Base-by-base conservation (phyloP, 2,113 vertebrate species). In the Ceratotherium simum region DNA sequence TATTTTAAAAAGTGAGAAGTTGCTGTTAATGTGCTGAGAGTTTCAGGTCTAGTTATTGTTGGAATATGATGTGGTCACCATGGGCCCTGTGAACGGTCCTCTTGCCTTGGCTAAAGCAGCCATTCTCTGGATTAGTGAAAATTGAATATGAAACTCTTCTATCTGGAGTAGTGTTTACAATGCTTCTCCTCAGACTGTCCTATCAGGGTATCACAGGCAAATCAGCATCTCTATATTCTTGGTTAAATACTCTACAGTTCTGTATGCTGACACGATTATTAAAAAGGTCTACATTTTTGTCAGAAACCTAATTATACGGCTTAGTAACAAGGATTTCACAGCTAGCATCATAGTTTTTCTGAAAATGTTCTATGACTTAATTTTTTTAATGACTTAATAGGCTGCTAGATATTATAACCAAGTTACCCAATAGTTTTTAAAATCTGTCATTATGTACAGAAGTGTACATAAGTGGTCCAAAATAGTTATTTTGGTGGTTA, bases 251-350 rank as follows among this genome's bases (percentile, higher is more conserved):
- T 31, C 96, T 72, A 86, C 67, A 98, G 69, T 96, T 98, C 84
- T 82, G 25, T 82, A 5, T 86, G 67, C 39, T 64, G 90, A 95
- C 48, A 60, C 23, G 94, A 84, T 95, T 85, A 96, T 95, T 95
- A 96, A n/a, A 93, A 98, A 97, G 25, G 6, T 51, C 85, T 96
- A 94, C 81, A 23, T 97, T 97, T 92, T 95, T 98, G 96, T 96
- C 91, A 97, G 95, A 98, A 97, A 80, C 54, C 46, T 72, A 97
- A 97, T 95, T 76, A 78, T 94, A 96, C 82, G 29, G 95, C 98
- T 98, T 96, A 96, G 20, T 64, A n/a, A 0, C 42, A 93, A n/a
- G 90, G 70, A 93, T 93, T 98, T 97, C 92, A 96, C 65, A 96
- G 31, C 8, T 1, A 93, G 33, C 48, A 93, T 23, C 36, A 8